These are phyloP conservation scores for Dendrolimus pini DNA, from an alignment of 2,888 invertebrate genomes.

Conservation along the genomic window DNA sequence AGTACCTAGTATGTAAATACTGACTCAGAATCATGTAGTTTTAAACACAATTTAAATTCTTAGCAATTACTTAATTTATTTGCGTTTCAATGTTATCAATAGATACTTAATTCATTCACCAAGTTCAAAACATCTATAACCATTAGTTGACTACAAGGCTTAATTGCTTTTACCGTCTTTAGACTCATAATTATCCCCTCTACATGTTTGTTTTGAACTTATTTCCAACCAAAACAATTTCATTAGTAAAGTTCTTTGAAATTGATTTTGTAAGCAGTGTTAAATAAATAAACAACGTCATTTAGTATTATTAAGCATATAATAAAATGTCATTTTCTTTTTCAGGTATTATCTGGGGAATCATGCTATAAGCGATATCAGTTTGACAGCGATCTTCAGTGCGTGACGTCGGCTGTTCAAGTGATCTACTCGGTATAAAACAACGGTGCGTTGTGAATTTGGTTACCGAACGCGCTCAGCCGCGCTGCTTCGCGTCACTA, in stretches of 20 bases:
- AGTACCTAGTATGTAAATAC: no score
- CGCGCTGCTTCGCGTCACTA: conserved; percentile 23
- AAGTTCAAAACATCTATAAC: background rate
- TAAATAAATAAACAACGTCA: conserved; percentile 17
- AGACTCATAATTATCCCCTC: background rate
- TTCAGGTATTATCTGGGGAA: conserved; percentile 55
- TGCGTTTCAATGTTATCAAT: background rate
- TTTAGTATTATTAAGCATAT: conserved; percentile 18
- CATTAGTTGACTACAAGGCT: conserved; percentile 5
- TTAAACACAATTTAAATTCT: no score
- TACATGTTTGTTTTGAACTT: background rate
- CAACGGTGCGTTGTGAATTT: conserved; percentile 25
- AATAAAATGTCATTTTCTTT: conserved; percentile 36
- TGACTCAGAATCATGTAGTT: no score
- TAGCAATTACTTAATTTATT: background rate
- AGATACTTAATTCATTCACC: background rate
- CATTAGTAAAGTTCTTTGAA: background rate
- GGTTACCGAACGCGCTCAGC: conserved; percentile 27
- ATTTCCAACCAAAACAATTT: background rate
- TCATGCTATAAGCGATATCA: conserved; percentile 60
- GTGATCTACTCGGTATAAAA: conserved; percentile 15
- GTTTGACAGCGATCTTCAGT: conserved; percentile 37
- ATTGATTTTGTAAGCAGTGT: background rate
- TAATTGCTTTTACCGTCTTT: background rate
- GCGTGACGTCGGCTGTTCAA: conserved; percentile 25